These are phyloP conservation scores for Rostratula benghalensis DNA, from an alignment of 2,113 vertebrate genomes.

Conservation along the genomic window DNA sequence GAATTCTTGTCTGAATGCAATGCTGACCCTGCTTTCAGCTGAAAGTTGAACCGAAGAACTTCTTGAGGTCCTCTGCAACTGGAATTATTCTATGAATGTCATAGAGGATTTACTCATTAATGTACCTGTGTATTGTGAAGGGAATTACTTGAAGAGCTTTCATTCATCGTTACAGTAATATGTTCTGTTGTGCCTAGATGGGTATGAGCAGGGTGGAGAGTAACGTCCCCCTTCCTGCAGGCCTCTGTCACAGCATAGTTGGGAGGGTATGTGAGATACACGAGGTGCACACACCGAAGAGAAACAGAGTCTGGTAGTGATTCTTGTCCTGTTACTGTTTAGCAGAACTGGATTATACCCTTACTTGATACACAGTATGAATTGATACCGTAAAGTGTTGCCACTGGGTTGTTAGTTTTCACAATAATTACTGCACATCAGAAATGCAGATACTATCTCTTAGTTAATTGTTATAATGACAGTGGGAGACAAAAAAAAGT, in stretches of 20 bases:
- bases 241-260: not conserved
- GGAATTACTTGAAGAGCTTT: not conserved
- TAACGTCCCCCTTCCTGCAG: not conserved
- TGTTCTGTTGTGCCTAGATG: not conserved
- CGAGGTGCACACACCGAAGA: too few relatives aligned
- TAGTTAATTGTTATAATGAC: not conserved
- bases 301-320: not conserved
- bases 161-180: not conserved
- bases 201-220: not conserved
- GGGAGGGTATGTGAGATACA: rapidly evolving
- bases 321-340: not conserved
- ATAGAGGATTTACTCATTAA: not conserved
- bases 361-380: not conserved
- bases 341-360: not conserved
- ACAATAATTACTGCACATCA: not conserved
- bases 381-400: not conserved
- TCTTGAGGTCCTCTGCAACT: not conserved
- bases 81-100: not conserved
- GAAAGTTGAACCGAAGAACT: not conserved
- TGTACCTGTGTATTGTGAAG: not conserved
- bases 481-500: not conserved
- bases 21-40: not conserved
- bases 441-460: not conserved
- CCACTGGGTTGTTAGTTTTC: not conserved
- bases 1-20: not conserved